Percentiles rank a stretch among this genome's conserved stretches.
phyloP scores from a whole-genome alignment of 53 echinoderm and acorn worm species.

The Echinarachnius parma region DNA sequence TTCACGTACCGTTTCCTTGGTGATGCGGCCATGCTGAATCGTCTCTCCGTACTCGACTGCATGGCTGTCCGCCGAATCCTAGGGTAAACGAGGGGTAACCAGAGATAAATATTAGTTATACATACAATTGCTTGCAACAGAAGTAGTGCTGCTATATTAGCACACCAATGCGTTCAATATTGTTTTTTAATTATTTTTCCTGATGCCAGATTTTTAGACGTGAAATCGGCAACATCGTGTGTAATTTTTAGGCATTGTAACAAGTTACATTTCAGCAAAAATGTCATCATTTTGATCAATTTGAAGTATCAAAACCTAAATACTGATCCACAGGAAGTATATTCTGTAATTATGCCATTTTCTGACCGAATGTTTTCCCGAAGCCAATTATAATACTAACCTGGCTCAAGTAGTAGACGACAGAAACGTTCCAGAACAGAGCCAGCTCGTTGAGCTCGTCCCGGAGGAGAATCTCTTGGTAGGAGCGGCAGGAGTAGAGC shows the following conservation, averaged over 20 bases:
- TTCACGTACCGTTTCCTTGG: slow-evolving; percentile 33
- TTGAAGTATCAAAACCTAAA: too few species aligned
- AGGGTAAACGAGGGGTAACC: background rate
- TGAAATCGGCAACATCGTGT: too few species aligned
- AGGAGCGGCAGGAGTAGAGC: slow-evolving; percentile 64
- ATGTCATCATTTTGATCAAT: too few species aligned
- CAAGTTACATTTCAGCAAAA: too few species aligned
- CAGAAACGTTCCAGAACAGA: slow-evolving; percentile 81
- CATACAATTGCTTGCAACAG: too few species aligned
- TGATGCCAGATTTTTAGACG: too few species aligned
- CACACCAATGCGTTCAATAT: too few species aligned
- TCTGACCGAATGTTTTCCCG: too few species aligned
- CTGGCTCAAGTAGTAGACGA: slow-evolving; percentile 65
- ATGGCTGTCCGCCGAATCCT: slow-evolving; percentile 46
- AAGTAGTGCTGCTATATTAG: too few species aligned
- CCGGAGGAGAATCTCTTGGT: slow-evolving; percentile 67
- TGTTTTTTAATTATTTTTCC: too few species aligned
- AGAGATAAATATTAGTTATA: too few species aligned
- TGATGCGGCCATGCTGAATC: slow-evolving; percentile 56
- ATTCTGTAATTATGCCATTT: background rate
- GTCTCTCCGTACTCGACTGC: slow-evolving; percentile 50
- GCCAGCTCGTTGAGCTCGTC: slow-evolving; percentile 70
- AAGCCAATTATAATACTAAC: slow-evolving; percentile 30
- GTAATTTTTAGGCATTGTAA: too few species aligned
- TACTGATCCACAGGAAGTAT: background rate